phyloP scores from a whole-genome alignment of 2,113 vertebrate species.

The Butastur rufipennis region DNA sequence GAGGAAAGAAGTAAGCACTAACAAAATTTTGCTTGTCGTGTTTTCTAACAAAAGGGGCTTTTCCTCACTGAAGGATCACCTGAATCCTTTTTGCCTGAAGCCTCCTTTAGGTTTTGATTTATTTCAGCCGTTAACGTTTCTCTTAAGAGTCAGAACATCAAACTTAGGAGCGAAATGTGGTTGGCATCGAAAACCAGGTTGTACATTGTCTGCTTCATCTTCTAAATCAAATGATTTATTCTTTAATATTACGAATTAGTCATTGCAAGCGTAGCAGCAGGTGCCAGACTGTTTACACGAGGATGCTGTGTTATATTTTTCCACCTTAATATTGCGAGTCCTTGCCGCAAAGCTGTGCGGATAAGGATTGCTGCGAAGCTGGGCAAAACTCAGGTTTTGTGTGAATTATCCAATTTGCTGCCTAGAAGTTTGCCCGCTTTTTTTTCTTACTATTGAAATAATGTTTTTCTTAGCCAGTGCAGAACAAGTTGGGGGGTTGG shows the following conservation, averaged over 20 bases:
- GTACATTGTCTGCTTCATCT: neutral
- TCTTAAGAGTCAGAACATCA: neutral
- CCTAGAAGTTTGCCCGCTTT: neutral
- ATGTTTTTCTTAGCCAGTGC: neutral
- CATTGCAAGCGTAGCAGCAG: neutral
- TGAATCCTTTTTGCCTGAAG: neutral
- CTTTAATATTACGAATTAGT: neutral
- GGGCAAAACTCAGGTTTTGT: neutral
- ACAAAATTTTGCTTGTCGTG: neutral
- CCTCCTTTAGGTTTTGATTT: neutral
- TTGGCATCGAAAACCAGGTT: neutral
- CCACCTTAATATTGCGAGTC: neutral
- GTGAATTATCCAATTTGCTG: neutral
- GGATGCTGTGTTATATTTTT: neutral
- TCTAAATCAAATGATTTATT: neutral
- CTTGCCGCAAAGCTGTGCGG: fast-evolving
- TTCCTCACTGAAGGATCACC: neutral
- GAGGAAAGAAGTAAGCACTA: neutral
- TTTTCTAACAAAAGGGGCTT: neutral
- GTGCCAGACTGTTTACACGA: neutral
- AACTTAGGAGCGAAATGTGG: neutral
- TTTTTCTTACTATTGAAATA: neutral
- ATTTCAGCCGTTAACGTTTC: neutral
- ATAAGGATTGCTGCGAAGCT: neutral
- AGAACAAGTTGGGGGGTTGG: neutral